A percentile compares a stretch with the other conserved stretches of the same genome.
phyloP scores from a whole-genome alignment of 1,140 invertebrate species.

The Helicoverpa armigera region DNA sequence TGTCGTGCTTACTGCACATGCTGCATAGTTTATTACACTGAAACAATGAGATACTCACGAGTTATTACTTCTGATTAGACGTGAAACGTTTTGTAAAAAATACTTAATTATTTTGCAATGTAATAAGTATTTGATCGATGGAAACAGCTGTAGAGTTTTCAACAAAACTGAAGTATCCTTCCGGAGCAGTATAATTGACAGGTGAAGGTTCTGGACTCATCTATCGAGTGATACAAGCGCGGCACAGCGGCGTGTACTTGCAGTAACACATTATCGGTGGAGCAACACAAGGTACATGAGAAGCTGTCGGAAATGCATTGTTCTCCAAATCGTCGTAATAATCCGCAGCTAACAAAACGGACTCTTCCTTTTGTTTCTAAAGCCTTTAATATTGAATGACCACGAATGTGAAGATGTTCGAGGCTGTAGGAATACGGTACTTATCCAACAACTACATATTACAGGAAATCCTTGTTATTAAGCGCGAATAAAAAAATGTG shows the following conservation, averaged over 20 bases:
- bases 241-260: background rate
- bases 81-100: too few species aligned
- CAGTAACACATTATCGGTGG: constrained; percentile 15
- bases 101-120: too few species aligned
- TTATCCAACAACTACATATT: constrained; percentile 9
- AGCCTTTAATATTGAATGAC: constrained; percentile 26
- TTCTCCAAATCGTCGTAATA: constrained; percentile 56
- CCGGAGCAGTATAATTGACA: too few species aligned
- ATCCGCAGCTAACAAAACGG: constrained; percentile 49
- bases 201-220: too few species aligned
- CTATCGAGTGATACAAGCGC: too few species aligned
- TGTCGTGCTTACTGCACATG: background rate
- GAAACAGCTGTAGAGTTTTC: too few species aligned
- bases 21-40: background rate
- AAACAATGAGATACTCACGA: background rate
- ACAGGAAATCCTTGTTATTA: background rate
- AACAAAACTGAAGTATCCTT: too few species aligned
- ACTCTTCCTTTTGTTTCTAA: constrained; percentile 48
- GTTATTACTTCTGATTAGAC: too few species aligned
- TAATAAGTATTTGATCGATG: too few species aligned
- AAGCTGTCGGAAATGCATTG: constrained; percentile 55
- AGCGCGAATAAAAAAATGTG: background rate
- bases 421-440: constrained; percentile 31
- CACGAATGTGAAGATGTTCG: constrained; percentile 1
- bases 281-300: constrained; percentile 35